Evolutionary conservation across 2,113 vertebrate genomes (phyloP).

Genomic region (Oncorhynchus gorbuscha): DNA sequence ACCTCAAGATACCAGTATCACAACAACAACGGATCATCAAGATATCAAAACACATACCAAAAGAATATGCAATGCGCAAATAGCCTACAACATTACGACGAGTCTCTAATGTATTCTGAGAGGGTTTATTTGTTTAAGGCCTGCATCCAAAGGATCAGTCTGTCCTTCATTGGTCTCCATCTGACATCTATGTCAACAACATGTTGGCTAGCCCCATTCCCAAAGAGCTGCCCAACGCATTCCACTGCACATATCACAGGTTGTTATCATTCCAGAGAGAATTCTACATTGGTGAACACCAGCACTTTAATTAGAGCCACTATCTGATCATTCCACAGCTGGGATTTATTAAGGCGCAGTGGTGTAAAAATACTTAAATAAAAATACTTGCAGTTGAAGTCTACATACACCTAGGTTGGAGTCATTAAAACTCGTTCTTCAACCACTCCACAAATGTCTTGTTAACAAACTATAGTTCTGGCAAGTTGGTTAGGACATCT

Average conservation of each 20-base stretch:
- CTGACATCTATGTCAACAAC: background rate
- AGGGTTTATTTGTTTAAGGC: conserved; percentile 63
- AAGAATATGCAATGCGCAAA: background rate
- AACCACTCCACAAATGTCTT: too few species aligned
- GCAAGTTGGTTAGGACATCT: too few species aligned
- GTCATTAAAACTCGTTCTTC: too few species aligned
- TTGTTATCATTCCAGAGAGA: conserved; percentile 90
- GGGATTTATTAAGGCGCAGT: too few species aligned
- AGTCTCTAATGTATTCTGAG: conserved; percentile 58
- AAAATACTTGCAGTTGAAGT: too few species aligned
- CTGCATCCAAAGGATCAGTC: conserved; percentile 62
- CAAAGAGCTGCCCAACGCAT: conserved; percentile 65
- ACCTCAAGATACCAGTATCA: background rate
- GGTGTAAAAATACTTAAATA: too few species aligned
- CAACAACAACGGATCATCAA: background rate
- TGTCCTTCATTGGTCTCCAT: conserved; percentile 51
- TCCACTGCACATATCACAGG: conserved; percentile 86
- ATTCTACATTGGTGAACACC: too few species aligned
- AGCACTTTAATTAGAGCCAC: too few species aligned
- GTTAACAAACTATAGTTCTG: too few species aligned
- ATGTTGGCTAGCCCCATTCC: conserved; percentile 39
- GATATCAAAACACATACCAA: conserved; percentile 13
- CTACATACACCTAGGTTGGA: too few species aligned
- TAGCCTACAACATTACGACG: conserved; percentile 13
- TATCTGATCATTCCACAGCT: too few species aligned